Evolutionary conservation across 2,888 invertebrate genomes (phyloP).

Genomic region (Thelaira solivaga): DNA sequence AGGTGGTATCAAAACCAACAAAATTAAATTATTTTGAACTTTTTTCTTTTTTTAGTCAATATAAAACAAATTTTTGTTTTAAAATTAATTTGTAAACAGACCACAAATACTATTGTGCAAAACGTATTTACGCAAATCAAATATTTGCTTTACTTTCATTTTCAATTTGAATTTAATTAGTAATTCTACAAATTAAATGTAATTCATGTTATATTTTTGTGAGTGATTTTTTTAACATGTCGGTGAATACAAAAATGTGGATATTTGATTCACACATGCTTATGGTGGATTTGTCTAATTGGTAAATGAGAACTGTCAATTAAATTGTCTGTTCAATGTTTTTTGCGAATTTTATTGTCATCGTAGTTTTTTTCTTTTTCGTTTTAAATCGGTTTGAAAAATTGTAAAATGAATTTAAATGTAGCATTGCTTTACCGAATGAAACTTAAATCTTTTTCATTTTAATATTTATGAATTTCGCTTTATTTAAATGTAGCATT

Average conservation of each 20-base stretch:
- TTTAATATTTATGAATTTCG: no score
- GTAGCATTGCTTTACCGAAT: not conserved
- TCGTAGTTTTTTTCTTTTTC: not conserved
- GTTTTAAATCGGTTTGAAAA: not conserved
- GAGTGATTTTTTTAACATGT: not conserved
- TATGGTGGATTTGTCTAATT: not conserved
- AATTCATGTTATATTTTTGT: not conserved
- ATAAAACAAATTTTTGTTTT: no score
- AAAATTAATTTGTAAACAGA: slow-evolving; percentile 23
- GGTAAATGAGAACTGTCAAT: not conserved
- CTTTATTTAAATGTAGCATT: no score
- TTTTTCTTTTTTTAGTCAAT: no score
- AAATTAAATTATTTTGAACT: no score
- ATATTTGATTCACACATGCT: not conserved
- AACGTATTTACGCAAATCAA: not conserved
- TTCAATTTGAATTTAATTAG: slow-evolving; percentile 25
- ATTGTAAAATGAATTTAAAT: not conserved
- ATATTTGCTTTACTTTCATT: slow-evolving; percentile 52
- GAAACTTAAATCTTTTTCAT: no score
- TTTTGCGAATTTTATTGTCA: not conserved
- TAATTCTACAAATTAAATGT: not conserved
- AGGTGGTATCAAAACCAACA: no score
- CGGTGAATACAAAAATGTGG: slow-evolving; percentile 1
- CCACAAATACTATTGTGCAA: not conserved
- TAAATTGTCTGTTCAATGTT: not conserved